Evolutionary conservation across 2,888 invertebrate genomes (phyloP).

Genomic region (Gryllus longicercus): DNA sequence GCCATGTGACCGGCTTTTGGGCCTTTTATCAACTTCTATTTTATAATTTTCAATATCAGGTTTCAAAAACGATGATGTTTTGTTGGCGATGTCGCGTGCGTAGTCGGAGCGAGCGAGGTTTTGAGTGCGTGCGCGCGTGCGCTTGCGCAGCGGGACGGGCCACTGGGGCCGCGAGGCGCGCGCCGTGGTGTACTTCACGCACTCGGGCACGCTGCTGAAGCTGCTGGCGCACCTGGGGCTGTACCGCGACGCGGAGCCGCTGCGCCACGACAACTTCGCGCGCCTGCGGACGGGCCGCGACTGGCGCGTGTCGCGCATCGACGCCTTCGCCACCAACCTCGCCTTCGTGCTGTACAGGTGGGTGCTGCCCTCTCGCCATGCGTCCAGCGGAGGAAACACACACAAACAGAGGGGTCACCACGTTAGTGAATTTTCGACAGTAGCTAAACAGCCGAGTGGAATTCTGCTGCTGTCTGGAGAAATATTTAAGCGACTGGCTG

Average conservation of each 20-base stretch:
- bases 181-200: slow-evolving; percentile 70
- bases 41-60: no score
- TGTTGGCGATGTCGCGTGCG: no score
- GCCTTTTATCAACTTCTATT: no score
- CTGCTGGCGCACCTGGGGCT: slow-evolving; percentile 68
- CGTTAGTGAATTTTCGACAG: no score
- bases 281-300: slow-evolving; percentile 48
- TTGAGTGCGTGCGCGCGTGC: no score
- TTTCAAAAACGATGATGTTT: no score
- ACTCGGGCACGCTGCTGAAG: slow-evolving; percentile 79
- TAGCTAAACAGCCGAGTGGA: no score
- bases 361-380: slow-evolving; percentile 42
- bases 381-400: background rate
- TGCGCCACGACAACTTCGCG: slow-evolving; percentile 55
- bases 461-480: no score
- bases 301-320: slow-evolving; percentile 64
- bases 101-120: no score
- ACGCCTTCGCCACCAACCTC: slow-evolving; percentile 75
- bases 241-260: slow-evolving; percentile 60
- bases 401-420: no score
- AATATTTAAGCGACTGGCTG: no score
- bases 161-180: slow-evolving; percentile 42
- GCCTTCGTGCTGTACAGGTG: slow-evolving; percentile 72
- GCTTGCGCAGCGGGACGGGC: background rate
- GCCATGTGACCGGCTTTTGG: no score